A percentile compares a stretch with the other conserved stretches of the same genome.
These are phyloP conservation scores for Phalacrocorax brasilianus DNA, from an alignment of 2,113 vertebrate species.

Conservation along the genomic window DNA sequence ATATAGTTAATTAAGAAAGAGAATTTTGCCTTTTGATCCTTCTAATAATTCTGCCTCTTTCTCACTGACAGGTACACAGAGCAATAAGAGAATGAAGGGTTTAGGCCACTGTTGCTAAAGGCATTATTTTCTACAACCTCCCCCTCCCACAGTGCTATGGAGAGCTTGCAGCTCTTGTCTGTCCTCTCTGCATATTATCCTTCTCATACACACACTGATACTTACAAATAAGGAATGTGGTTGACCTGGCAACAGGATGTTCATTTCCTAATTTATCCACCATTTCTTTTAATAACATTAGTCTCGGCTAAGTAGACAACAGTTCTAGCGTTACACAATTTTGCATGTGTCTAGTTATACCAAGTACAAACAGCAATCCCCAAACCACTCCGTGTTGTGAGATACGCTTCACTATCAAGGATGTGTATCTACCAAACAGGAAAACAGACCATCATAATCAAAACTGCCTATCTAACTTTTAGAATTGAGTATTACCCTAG, in stretches of 20 bases:
- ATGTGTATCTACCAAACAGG: neutral
- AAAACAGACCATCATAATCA: neutral
- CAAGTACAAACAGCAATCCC: neutral
- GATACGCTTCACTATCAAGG: neutral
- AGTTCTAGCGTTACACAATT: neutral
- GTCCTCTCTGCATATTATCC: neutral
- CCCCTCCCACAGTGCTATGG: neutral
- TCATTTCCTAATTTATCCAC: slow-evolving; percentile 40
- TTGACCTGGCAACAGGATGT: slow-evolving; percentile 53
- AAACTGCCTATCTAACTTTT: neutral
- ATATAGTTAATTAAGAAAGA: slow-evolving; percentile 49
- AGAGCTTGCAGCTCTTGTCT: neutral
- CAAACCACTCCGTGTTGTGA: neutral
- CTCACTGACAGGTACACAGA: neutral
- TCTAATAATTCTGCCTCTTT: slow-evolving; percentile 18
- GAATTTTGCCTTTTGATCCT: slow-evolving; percentile 50
- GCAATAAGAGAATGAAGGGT: neutral
- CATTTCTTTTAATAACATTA: slow-evolving; percentile 51
- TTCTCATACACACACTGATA: neutral
- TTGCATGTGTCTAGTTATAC: neutral
- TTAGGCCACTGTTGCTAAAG: slow-evolving; percentile 20
- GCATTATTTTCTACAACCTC: slow-evolving; percentile 23
- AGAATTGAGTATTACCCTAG: neutral
- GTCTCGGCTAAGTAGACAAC: neutral
- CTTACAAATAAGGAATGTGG: slow-evolving; percentile 25